A percentile compares a stretch with the other conserved stretches of the same genome.
These are phyloP conservation scores for Irena cyanogastra DNA, from an alignment of 2,113 vertebrate species.

Conservation along the genomic window DNA sequence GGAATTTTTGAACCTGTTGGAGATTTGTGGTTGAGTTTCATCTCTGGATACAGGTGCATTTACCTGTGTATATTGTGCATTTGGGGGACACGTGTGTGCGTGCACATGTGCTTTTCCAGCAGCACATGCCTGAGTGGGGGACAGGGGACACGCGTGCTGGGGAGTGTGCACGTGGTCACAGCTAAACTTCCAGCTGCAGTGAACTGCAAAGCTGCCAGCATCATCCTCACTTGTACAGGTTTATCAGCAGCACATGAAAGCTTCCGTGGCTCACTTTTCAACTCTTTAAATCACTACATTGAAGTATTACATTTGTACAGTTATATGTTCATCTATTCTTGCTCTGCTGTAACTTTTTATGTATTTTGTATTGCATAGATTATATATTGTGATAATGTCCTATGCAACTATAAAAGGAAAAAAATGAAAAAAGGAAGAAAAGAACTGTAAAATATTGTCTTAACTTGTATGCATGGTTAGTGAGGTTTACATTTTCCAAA, in stretches of 20 bases:
- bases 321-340: constrained; percentile 60
- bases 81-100: neutral
- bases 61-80: neutral
- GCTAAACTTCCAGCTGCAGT: neutral
- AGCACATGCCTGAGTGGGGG: neutral
- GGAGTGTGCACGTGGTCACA: neutral
- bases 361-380: constrained; percentile 80
- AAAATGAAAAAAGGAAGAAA: constrained; percentile 50
- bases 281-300: constrained; percentile 68
- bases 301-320: constrained; percentile 74
- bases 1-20: neutral
- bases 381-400: constrained; percentile 79
- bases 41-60: neutral
- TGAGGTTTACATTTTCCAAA: constrained; percentile 78
- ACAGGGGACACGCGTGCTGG: neutral
- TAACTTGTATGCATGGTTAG: constrained; percentile 81
- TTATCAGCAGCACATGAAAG: constrained; percentile 11
- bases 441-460: constrained; percentile 72
- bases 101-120: neutral
- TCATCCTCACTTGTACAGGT: neutral
- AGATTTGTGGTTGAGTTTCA: neutral
- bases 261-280: constrained; percentile 42
- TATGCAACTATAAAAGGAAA: constrained; percentile 61
- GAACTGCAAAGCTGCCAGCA: neutral
- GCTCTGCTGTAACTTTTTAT: constrained; percentile 75